These are phyloP conservation scores for Coregonus ussuriensis DNA, from an alignment of 2,797 vertebrate species.

Conservation along the genomic window DNA sequence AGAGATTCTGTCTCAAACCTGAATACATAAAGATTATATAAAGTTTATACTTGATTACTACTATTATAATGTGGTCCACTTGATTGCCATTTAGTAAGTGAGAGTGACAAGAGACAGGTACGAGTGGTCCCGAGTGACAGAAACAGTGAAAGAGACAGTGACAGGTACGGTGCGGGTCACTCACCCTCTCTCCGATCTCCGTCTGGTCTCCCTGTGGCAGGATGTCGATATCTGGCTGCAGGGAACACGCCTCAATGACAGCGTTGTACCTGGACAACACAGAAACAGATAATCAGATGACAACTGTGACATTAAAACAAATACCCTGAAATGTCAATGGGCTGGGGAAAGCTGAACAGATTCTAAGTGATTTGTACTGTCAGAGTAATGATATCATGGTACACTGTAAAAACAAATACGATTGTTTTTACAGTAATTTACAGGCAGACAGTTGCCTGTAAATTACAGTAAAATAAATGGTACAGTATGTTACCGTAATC, in stretches of 20 bases:
- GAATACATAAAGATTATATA: not conserved
- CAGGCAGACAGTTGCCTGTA: too few species aligned
- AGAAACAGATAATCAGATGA: not conserved
- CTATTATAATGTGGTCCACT: not conserved
- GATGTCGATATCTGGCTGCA: constrained; percentile 98
- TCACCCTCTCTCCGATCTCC: constrained; percentile 94
- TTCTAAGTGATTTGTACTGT: too few species aligned
- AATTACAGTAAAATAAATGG: too few species aligned
- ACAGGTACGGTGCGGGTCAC: not conserved
- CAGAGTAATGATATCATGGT: too few species aligned
- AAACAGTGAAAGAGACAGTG: not conserved
- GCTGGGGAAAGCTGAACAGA: too few species aligned
- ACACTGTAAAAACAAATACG: too few species aligned
- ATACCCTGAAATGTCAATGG: not conserved
- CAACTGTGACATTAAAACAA: not conserved
- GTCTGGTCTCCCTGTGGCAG: constrained; percentile 96
- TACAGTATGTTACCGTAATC: too few species aligned
- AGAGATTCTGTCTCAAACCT: not conserved
- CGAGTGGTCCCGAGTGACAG: not conserved
- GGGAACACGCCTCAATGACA: constrained; percentile 94
- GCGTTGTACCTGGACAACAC: constrained; percentile 84
- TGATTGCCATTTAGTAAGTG: not conserved
- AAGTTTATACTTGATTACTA: not conserved
- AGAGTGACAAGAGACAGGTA: not conserved
- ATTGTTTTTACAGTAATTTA: too few species aligned